Base-by-base conservation (phyloP, 2,888 invertebrate genomes). In the Spilarctia lutea region DNA sequence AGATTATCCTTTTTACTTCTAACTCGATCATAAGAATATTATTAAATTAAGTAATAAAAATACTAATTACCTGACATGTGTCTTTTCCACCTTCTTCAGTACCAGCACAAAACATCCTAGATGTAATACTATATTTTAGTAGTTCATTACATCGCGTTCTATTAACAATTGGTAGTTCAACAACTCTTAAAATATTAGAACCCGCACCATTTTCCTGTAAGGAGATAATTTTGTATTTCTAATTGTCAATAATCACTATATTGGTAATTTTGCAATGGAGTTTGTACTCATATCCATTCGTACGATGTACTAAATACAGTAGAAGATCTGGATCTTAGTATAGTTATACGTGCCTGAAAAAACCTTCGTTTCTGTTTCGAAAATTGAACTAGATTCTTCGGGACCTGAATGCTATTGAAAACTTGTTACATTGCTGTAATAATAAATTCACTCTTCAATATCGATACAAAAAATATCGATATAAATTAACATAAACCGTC, bases 41-140 rank as follows among this genome's bases (percentile, higher is more conserved):
- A 42, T 3, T 42, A 27, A 27, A 67, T 42, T 27, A 42, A 45
- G 8, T 10, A 39, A 39, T 11, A 11, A 8, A 30, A 7, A 30
- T n/a, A 18, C n/a, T 73, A 20, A 35, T 74, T 86, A 93, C 95
- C 91, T 95, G 94, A 74, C 95, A 95, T 81, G 94, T 92, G 72
- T 94, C 94, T 72, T 93, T 92, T 7, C 96, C 96, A 7, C 97
- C 97, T 76, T 93, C 89, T 3, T 92, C 83, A 1, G 90, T 91
- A 0, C 97, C 97, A 33, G 97, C 97, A 84, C 97, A 97, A 0
- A 97, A 87, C 96, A 97, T 97, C 2, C 93, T 93, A 0, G 95
- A 89, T 0, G 97, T 96, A 42, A 95, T 96, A 18, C 84, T 8
- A 87, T 65, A 1, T 86, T 81, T 97, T 97, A 8, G 95, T 95